Percentiles rank a stretch among this genome's conserved stretches.
Evolutionary conservation across 2,113 vertebrate species (phyloP).

Genomic region (Symphodus melops): DNA sequence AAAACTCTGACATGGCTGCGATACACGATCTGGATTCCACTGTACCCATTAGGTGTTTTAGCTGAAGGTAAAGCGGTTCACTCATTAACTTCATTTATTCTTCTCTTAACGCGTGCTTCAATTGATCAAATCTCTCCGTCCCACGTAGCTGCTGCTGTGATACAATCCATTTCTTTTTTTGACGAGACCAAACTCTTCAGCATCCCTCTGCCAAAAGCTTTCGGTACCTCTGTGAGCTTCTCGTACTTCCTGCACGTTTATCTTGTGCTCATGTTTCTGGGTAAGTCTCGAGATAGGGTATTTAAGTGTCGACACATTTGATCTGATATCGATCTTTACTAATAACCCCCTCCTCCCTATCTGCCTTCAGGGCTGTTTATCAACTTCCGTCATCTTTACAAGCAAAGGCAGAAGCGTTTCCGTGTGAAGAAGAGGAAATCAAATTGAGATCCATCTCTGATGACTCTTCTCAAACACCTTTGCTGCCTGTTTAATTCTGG

Average conservation of each 20-base stretch:
- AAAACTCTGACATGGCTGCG: conserved; percentile 94
- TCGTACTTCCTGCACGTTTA: conserved; percentile 89
- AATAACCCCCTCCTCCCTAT: not conserved
- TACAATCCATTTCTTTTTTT: conserved; percentile 94
- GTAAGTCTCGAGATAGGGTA: conserved; percentile 79
- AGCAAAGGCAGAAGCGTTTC: conserved; percentile 90
- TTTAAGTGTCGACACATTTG: not conserved
- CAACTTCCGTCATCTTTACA: conserved; percentile 93
- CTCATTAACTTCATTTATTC: not conserved
- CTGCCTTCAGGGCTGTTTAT: conserved; percentile 84
- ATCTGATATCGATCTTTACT: not conserved
- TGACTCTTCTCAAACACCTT: conserved; percentile 16
- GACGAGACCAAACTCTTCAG: conserved; percentile 89
- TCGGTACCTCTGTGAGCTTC: conserved; percentile 89
- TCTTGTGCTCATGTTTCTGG: conserved; percentile 89
- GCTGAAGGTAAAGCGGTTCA: conserved; percentile 89
- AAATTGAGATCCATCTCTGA: conserved; percentile 74
- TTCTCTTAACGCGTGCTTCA: not conserved
- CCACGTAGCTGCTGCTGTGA: conserved; percentile 86
- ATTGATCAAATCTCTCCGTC: conserved; percentile 11
- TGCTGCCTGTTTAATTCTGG: conserved; percentile 62
- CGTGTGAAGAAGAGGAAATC: conserved; percentile 92
- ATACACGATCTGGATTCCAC: conserved; percentile 93
- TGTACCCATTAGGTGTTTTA: conserved; percentile 91
- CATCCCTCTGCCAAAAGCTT: conserved; percentile 87